A percentile compares a stretch with the other conserved stretches of the same genome.
Evolutionary conservation across 2,797 vertebrate genomes (phyloP).

Genomic region (Ptychobarbus kaznakovi): DNA sequence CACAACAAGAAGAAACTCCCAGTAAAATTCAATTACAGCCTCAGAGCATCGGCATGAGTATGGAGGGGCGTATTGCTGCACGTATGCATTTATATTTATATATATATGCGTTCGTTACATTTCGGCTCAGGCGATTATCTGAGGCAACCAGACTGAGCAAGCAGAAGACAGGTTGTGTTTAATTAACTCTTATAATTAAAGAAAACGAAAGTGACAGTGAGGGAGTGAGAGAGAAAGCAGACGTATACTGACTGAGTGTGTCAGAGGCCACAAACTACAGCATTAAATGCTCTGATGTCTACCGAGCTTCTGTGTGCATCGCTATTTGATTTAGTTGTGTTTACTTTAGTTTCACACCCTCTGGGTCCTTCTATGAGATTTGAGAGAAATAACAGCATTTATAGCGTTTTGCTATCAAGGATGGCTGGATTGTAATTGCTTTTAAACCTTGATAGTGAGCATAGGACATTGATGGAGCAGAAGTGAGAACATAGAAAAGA

Average conservation of each 20-base stretch:
- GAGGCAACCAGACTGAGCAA: conserved; percentile 74
- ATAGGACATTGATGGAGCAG: conserved; percentile 21
- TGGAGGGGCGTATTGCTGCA: conserved; percentile 11
- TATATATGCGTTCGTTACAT: conserved; percentile 13
- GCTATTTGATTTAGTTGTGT: background rate
- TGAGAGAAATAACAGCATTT: conserved; percentile 17
- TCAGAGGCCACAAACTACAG: background rate
- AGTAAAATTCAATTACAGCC: conserved; percentile 51
- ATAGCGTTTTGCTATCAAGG: conserved; percentile 9
- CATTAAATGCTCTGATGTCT: background rate
- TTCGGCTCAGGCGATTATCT: conserved; percentile 70
- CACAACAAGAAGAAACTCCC: conserved; percentile 46
- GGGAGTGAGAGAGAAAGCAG: conserved; percentile 3
- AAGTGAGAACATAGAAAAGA: conserved; percentile 56
- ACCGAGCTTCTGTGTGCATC: background rate
- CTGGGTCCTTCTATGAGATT: conserved; percentile 5
- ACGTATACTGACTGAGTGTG: background rate
- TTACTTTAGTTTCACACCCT: conserved; percentile 18
- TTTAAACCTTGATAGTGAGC: conserved; percentile 21
- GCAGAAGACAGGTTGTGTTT: conserved; percentile 70
- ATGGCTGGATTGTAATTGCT: conserved; percentile 39
- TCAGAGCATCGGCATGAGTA: conserved; percentile 40
- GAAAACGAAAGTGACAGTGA: background rate
- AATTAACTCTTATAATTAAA: conserved; percentile 78
- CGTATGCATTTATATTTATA: conserved; percentile 6